phyloP scores from a whole-genome alignment of 2,113 vertebrate species.

The Pedetes capensis region DNA sequence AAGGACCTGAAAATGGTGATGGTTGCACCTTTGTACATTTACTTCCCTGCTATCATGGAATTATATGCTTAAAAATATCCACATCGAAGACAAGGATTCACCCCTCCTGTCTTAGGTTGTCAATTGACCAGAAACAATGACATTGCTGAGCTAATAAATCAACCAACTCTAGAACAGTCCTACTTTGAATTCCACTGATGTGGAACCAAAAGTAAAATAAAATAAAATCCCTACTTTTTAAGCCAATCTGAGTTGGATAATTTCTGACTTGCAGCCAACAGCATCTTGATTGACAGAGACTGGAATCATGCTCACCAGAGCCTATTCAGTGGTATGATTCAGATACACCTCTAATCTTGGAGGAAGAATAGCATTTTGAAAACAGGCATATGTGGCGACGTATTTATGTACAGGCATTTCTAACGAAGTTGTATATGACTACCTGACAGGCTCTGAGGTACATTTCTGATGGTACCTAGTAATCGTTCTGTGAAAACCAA shows the following conservation, averaged over 20 bases:
- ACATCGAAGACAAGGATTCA: neutral
- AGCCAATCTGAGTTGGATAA: neutral
- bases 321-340: neutral
- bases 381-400: neutral
- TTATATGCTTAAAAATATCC: neutral
- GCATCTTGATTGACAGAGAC: neutral
- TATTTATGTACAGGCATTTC: neutral
- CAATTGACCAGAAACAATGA: neutral
- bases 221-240: neutral
- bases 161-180: neutral
- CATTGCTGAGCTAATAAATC: neutral
- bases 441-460: neutral
- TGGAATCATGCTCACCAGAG: neutral
- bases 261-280: neutral
- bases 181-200: neutral
- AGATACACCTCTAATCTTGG: neutral
- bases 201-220: neutral
- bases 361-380: neutral
- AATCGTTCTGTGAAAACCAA: neutral
- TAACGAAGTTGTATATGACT: neutral
- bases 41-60: neutral
- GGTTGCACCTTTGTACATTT: neutral
- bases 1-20: neutral
- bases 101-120: neutral
- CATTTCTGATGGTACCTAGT: neutral